Base-by-base conservation (phyloP, 2,113 vertebrate species). In the Formicarius rufipectus region DNA sequence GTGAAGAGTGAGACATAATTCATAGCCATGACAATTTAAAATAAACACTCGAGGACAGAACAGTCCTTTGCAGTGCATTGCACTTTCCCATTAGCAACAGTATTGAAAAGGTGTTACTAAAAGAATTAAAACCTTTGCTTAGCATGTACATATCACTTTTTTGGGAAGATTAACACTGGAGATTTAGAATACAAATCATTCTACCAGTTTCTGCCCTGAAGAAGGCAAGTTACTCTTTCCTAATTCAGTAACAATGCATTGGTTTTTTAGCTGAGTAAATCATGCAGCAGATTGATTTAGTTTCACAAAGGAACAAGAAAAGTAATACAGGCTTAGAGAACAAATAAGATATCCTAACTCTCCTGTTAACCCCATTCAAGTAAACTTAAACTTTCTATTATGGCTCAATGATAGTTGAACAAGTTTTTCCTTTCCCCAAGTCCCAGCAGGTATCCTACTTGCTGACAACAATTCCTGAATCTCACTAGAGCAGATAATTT, bases 361-460 rank as follows among this genome's bases (percentile, higher is more conserved):
- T 84, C 15, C 7, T 68, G 30, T 78, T 93, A 53, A 91, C 16
- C 13, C 84, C 9, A 52, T 66, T 56, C 0, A 0, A 69, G 55
- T 60, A 66, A 92, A 85, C 44, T 12, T 78, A 89, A 84, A 75
- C 27, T 58, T 91, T 92, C 66, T 85, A 47, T 95, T 96, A 83
- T 50, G 49, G 63, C 33, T 93, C 63, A 87, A 40, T 78, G 84
- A 59, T 53, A 37, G 86, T 9, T 72, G 49, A 84, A 37, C 83
- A 66, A 87, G 49, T 71, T 28, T 81, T 78, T 87, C 52, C 49
- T 85, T 78, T 87, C 52, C 58, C 5, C 27, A 56, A 52, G 59
- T 73, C 89, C 66, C 87, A 91, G 78, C 42, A 68, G 81, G 62
- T 79, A 59, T 76, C 80, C 53, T 62, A 9, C 66, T 75, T 78